phyloP scores from a whole-genome alignment of 2,113 vertebrate species.

The Parus major region DNA sequence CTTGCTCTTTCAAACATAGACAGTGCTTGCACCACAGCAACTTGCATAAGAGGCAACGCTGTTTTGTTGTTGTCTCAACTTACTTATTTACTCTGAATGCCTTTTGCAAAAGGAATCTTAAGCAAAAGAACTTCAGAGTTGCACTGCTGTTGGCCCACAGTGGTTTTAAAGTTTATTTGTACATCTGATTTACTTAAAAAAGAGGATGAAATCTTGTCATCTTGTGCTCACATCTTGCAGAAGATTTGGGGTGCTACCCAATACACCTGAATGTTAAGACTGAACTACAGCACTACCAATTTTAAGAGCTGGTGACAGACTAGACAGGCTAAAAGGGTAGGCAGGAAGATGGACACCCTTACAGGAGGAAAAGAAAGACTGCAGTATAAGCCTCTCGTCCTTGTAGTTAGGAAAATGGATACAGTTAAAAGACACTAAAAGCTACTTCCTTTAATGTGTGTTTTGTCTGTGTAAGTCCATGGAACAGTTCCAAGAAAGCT shows the following conservation, averaged over 20 bases:
- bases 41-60: accelerated
- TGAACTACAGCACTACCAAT: not conserved
- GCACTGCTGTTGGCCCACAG: not conserved
- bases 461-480: not conserved
- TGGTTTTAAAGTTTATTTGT: not conserved
- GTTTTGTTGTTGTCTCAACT: not conserved
- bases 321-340: not conserved
- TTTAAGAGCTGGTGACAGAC: not conserved
- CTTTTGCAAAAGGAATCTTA: not conserved
- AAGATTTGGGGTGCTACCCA: not conserved
- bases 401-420: not conserved
- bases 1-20: not conserved
- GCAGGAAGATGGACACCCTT: not conserved
- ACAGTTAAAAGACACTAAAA: not conserved
- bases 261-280: accelerated
- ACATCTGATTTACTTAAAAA: not conserved
- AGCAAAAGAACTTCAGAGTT: not conserved
- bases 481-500: not conserved
- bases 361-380: not conserved
- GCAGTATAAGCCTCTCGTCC: not conserved
- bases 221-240: accelerated
- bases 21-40: not conserved
- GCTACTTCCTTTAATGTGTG: not conserved
- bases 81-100: not conserved
- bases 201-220: not conserved